Percentiles rank a stretch among this genome's conserved stretches.
Conservation (phyloP, 2,113 vertebrate species). For the Eurypyga helias region DNA sequence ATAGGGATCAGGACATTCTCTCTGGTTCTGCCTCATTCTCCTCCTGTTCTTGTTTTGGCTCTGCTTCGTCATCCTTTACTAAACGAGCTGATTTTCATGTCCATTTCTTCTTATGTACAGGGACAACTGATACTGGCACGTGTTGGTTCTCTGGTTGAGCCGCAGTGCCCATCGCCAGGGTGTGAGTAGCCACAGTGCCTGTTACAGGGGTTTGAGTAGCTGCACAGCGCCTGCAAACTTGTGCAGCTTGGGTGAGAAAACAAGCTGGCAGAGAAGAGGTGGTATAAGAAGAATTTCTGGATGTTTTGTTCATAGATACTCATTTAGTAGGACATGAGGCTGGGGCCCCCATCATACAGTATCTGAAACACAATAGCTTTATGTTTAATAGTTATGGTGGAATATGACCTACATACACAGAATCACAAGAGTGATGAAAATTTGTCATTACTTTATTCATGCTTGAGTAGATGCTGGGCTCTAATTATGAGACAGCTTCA, state of each 20-base stretch:
- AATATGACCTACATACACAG: constrained; percentile 15
- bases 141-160: too few relatives aligned
- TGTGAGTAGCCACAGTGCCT: too few relatives aligned
- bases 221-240: not conserved
- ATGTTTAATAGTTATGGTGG: not conserved
- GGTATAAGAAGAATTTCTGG: not conserved
- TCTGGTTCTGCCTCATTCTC: too few relatives aligned
- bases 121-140: too few relatives aligned
- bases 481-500: not conserved
- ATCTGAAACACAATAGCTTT: not conserved
- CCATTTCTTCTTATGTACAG: too few relatives aligned
- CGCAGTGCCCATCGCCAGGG: too few relatives aligned
- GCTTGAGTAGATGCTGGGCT: not conserved
- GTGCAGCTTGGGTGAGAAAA: not conserved
- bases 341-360: not conserved
- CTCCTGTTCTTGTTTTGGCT: too few relatives aligned
- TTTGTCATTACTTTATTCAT: constrained; percentile 26
- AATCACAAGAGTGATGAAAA: constrained; percentile 21
- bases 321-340: not conserved
- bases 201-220: too few relatives aligned
- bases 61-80: too few relatives aligned
- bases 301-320: not conserved
- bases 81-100: too few relatives aligned
- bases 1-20: too few relatives aligned
- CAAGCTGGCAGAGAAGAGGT: not conserved